Conservation (phyloP, 2,797 vertebrate genomes). For the Hydrophis major region DNA sequence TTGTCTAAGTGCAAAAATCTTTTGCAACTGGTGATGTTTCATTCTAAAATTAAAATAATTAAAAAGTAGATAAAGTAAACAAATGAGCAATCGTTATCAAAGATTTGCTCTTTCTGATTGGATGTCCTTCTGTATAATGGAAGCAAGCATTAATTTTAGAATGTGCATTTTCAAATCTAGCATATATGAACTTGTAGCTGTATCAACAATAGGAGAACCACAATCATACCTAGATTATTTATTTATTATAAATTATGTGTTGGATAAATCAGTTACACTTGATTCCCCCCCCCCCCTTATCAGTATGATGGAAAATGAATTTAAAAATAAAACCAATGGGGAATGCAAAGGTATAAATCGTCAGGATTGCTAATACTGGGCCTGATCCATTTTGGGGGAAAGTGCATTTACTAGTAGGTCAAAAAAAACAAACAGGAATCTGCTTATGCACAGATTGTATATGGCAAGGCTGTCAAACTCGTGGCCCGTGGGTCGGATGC, state of each 20-base stretch:
- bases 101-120: conserved; percentile 27
- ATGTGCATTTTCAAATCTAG: background rate
- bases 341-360: too few species aligned
- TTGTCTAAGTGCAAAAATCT: background rate
- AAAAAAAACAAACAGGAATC: background rate
- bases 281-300: fast-evolving
- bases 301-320: background rate
- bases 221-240: background rate
- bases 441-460: background rate
- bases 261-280: background rate
- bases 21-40: background rate
- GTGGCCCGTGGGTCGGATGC: too few species aligned
- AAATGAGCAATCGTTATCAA: background rate
- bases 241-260: background rate
- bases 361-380: background rate
- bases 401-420: background rate
- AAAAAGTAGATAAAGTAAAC: background rate
- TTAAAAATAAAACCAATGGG: background rate
- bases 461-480: too few species aligned
- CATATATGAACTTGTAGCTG: background rate
- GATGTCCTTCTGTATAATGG: conserved; percentile 47
- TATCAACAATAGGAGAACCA: background rate
- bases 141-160: conserved; percentile 42
- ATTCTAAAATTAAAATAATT: background rate
- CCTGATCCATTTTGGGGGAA: background rate